phyloP scores from a whole-genome alignment of 2,113 vertebrate species.

The Lasiurus cinereus region DNA sequence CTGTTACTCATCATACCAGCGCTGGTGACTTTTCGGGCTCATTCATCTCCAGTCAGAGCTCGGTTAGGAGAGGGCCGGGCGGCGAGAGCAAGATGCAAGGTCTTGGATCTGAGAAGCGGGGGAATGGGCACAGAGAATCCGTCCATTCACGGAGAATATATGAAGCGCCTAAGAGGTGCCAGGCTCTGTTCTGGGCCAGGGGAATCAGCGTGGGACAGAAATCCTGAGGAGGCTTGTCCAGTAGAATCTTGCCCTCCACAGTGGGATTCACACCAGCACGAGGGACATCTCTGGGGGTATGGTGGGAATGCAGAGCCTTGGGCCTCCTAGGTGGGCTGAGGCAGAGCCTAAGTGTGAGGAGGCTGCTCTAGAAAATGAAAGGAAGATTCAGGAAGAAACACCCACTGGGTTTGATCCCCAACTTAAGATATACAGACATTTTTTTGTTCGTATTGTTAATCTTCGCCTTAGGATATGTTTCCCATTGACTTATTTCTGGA shows the following conservation, averaged over 20 bases:
- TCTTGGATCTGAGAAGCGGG: background rate
- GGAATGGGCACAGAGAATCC: rapidly evolving
- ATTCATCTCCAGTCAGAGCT: background rate
- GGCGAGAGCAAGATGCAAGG: background rate
- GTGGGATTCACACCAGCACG: rapidly evolving
- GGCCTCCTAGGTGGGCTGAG: rapidly evolving
- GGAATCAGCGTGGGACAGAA: background rate
- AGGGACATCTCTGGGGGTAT: rapidly evolving
- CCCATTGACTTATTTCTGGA: background rate
- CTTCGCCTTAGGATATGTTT: background rate
- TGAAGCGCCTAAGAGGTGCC: background rate
- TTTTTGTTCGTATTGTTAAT: too few species aligned
- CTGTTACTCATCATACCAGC: conserved; percentile 78
- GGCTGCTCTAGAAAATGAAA: rapidly evolving
- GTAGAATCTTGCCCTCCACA: rapidly evolving
- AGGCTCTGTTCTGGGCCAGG: too few species aligned
- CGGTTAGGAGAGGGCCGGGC: background rate
- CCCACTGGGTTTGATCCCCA: rapidly evolving
- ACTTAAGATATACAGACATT: background rate
- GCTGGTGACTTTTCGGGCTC: background rate
- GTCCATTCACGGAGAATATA: rapidly evolving
- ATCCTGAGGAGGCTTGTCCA: rapidly evolving
- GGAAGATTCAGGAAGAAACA: background rate
- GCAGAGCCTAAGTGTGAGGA: background rate
- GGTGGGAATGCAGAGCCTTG: background rate